phyloP scores from a whole-genome alignment of 2,888 invertebrate genomes.

The Tetragonula carbonaria region DNA sequence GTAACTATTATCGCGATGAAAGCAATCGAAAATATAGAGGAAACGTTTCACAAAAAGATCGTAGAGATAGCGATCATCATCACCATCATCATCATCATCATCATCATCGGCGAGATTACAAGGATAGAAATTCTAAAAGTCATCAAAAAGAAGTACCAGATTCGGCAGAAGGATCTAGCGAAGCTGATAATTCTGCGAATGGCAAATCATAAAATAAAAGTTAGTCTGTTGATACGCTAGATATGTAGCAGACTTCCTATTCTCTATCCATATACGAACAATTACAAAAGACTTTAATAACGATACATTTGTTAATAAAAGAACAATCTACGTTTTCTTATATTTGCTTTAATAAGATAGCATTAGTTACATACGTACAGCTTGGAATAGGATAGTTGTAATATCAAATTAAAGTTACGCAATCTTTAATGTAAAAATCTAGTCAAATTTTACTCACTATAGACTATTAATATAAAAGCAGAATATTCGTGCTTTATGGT shows the following conservation, averaged over 20 bases:
- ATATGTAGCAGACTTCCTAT: conserved; percentile 27
- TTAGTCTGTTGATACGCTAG: conserved; percentile 22
- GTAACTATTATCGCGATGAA: conserved; percentile 77
- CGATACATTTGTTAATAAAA: conserved; percentile 52
- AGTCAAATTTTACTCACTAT: conserved; percentile 58
- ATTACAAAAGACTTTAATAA: conserved; percentile 32
- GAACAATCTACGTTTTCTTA: conserved; percentile 62
- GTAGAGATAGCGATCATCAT: conserved; percentile 71
- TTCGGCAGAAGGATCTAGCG: conserved; percentile 52
- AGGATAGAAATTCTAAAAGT: conserved; percentile 63
- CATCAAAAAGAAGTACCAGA: conserved; percentile 64
- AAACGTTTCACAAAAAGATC: conserved; percentile 77
- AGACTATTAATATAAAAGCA: conserved; percentile 37
- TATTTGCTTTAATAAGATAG: conserved; percentile 50
- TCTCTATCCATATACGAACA: conserved; percentile 18
- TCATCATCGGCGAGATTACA: conserved; percentile 65
- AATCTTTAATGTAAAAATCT: conserved; percentile 59
- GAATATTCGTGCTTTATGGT: conserved; percentile 54
- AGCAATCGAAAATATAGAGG: conserved; percentile 78
- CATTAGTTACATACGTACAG: conserved; percentile 42
- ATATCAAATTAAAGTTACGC: conserved; percentile 50
- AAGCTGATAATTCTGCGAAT: conserved; percentile 41
- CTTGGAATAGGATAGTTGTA: conserved; percentile 56
- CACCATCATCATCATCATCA: conserved; percentile 63
- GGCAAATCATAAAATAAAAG: conserved; percentile 52